phyloP scores from a whole-genome alignment of 2,888 invertebrate genomes.

The Spilarctia lutea region DNA sequence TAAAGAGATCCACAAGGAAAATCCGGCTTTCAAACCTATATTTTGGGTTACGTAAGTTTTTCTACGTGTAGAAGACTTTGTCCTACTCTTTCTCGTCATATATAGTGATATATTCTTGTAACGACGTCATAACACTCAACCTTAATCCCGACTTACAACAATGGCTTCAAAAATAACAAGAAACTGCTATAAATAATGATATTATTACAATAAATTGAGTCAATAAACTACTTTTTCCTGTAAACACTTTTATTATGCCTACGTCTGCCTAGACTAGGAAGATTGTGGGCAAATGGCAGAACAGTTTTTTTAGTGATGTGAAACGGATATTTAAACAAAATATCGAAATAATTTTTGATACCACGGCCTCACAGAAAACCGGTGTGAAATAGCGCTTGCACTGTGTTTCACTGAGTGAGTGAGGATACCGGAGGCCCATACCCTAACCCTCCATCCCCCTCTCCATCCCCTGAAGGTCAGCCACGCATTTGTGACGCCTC shows the following conservation, averaged over 20 bases:
- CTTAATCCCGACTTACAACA: not conserved
- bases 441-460: too few species aligned
- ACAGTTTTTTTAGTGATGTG: constrained; percentile 33
- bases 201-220: constrained; percentile 40
- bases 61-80: not conserved
- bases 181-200: constrained; percentile 23
- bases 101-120: not conserved
- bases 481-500: too few species aligned
- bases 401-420: too few species aligned
- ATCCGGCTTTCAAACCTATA: not conserved
- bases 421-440: too few species aligned
- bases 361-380: too few species aligned
- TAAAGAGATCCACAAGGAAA: too few species aligned
- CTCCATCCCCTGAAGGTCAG: too few species aligned
- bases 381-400: too few species aligned
- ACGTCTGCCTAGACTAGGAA: constrained; percentile 43
- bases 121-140: not conserved
- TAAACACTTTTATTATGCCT: constrained; percentile 50
- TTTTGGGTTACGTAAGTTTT: not conserved
- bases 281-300: constrained; percentile 27
- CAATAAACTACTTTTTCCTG: constrained; percentile 37
- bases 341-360: not conserved
- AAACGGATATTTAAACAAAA: not conserved
- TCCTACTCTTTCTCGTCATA: not conserved
- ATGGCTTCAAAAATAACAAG: constrained; percentile 8